Evolutionary conservation across 2,888 invertebrate species (phyloP), one percentile per base, ranked within the genome.

Genomic region (Ornithoptera priamus): DNA sequence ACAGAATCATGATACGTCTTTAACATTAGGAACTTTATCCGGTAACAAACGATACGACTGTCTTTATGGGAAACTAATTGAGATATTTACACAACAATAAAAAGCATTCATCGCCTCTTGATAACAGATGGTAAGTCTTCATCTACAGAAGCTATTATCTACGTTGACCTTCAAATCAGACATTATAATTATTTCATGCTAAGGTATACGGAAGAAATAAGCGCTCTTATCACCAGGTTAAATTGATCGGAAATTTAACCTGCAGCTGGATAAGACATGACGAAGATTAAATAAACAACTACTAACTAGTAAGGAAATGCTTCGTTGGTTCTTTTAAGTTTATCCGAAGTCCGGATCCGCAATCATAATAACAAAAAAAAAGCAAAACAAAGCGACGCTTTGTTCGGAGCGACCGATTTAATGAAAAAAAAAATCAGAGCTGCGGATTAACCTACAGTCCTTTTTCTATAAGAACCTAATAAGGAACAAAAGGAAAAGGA

Each of bases 401-500:
- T 18, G 58, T 46, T 30, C 50, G 30, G 63, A 59, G 58, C 42
- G 59, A 7, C 20, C 60, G 64, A 64, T 60, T 60, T 69, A 60
- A 69, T 69, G 60, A 68, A 69, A 69, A 59, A 68, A 69, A 64
- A 60, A 59, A 17, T 53, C 30, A 53, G 53, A 56, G 53, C 60
- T 42, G n/a, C 18, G 59, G 59, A 64, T 69, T 64, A 53, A 39
- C 24, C 64, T 70, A 71, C 69, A 72, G 62, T 59, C 68, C 66
- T 65, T 67, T 69, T 68, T 67, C 30, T 61, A 59, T 56, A 65
- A 61, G 57, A 63, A 70, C 72, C 67, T 72, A 74, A 75, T 73
- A 74, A 68, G 17, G 69, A 67, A 73, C 72, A 73, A 72, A 65
- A 63, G 67, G 53, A 63, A 71, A 72, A 65, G 64, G 65, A 71